Evolutionary conservation across 2,888 invertebrate species (phyloP).

Genomic region (Ephialtes manifestator): DNA sequence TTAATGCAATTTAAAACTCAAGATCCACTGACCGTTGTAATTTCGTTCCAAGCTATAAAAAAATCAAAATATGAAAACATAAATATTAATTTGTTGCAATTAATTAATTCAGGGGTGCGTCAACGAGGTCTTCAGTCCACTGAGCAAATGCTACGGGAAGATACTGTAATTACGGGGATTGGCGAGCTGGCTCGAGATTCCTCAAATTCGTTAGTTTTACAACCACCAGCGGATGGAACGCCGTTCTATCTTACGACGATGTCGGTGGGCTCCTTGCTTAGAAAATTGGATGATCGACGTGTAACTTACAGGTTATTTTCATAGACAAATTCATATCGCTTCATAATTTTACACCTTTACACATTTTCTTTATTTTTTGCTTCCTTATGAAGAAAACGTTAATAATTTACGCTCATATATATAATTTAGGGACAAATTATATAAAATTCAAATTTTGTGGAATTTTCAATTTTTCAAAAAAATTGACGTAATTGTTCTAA

Average conservation of each 20-base stretch:
- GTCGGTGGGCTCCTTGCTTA: constrained; percentile 91
- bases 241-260: constrained; percentile 93
- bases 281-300: constrained; percentile 91
- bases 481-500: no score
- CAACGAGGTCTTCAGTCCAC: constrained; percentile 95
- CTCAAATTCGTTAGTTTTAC: constrained; percentile 90
- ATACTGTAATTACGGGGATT: constrained; percentile 92
- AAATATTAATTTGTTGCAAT: no score
- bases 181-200: constrained; percentile 90
- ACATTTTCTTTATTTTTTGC: neutral
- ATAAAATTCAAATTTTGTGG: no score
- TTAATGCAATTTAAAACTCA: no score
- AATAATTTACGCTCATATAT: no score
- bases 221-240: constrained; percentile 90
- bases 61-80: no score
- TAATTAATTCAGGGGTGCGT: constrained; percentile 88
- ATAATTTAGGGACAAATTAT: no score
- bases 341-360: neutral
- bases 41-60: no score
- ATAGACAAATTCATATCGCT: neutral
- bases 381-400: no score
- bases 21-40: neutral
- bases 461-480: no score
- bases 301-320: constrained; percentile 89
- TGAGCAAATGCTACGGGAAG: constrained; percentile 94